Evolutionary conservation across 2,797 vertebrate species (phyloP).

Genomic region (Sebastes taczanowskii): DNA sequence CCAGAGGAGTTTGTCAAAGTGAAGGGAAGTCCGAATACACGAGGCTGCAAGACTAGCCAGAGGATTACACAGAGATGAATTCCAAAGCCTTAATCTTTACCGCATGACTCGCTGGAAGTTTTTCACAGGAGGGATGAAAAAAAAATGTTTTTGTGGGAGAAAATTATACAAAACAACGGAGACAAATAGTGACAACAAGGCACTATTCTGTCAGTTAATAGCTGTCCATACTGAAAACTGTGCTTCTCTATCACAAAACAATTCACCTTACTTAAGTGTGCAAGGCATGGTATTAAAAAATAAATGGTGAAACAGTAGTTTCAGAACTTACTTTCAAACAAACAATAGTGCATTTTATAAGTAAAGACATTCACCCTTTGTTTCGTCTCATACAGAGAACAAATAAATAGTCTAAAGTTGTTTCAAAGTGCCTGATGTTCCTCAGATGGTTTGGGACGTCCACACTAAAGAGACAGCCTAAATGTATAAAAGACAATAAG

Average conservation of each 20-base stretch:
- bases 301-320: neutral
- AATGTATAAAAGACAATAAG: too few species aligned
- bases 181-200: neutral
- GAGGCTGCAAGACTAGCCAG: conserved; percentile 21
- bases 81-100: conserved; percentile 74
- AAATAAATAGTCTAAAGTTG: too few species aligned
- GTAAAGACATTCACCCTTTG: too few species aligned
- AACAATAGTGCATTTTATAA: neutral
- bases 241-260: neutral
- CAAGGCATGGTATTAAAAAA: neutral
- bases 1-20: conserved; percentile 18
- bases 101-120: conserved; percentile 74
- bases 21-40: conserved; percentile 39
- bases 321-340: neutral
- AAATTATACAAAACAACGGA: neutral
- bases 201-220: neutral
- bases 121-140: conserved; percentile 35
- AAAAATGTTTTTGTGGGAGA: conserved; percentile 16
- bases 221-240: neutral
- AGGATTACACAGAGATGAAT: conserved; percentile 76
- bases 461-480: too few species aligned
- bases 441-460: too few species aligned
- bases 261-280: neutral
- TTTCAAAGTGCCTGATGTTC: too few species aligned
- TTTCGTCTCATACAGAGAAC: too few species aligned